These are phyloP conservation scores for Meda fulgida DNA, from an alignment of 2,797 vertebrate genomes.

Conservation along the genomic window DNA sequence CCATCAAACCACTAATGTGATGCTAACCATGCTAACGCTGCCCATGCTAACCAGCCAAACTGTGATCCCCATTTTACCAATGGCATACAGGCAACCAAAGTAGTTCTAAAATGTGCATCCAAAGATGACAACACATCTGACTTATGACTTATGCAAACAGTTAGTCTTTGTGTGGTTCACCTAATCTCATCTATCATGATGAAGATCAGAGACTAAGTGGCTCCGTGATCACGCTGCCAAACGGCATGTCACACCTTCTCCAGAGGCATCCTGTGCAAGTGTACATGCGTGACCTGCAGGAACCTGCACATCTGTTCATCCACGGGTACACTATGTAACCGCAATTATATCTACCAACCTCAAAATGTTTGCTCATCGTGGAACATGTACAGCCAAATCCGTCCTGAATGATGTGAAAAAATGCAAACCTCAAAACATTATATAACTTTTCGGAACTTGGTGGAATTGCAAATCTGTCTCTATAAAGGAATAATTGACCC, in stretches of 20 bases:
- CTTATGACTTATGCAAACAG: slow-evolving; percentile 28
- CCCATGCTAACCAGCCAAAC: background rate
- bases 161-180: slow-evolving; percentile 35
- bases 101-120: slow-evolving; percentile 24
- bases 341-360: slow-evolving; percentile 19
- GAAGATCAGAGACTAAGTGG: slow-evolving; percentile 41
- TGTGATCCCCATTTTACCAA: background rate
- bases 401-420: background rate
- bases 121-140: slow-evolving; percentile 14
- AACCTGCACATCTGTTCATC: slow-evolving; percentile 28
- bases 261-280: slow-evolving; percentile 28
- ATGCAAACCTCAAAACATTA: background rate
- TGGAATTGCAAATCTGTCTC: background rate
- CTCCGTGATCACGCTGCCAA: slow-evolving; percentile 40
- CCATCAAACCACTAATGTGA: background rate
- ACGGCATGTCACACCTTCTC: slow-evolving; percentile 44
- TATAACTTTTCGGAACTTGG: slow-evolving; percentile 5
- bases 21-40: background rate
- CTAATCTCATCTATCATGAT: slow-evolving; percentile 49
- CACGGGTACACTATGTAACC: slow-evolving; percentile 7
- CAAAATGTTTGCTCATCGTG: slow-evolving; percentile 2
- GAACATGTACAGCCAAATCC: slow-evolving; percentile 34
- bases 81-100: slow-evolving; percentile 11
- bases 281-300: slow-evolving; percentile 14
- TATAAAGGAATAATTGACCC: background rate